Percentiles rank a stretch among this genome's conserved stretches.
These are phyloP conservation scores for Petromus typicus DNA, from an alignment of 2,113 vertebrate species.

Conservation along the genomic window DNA sequence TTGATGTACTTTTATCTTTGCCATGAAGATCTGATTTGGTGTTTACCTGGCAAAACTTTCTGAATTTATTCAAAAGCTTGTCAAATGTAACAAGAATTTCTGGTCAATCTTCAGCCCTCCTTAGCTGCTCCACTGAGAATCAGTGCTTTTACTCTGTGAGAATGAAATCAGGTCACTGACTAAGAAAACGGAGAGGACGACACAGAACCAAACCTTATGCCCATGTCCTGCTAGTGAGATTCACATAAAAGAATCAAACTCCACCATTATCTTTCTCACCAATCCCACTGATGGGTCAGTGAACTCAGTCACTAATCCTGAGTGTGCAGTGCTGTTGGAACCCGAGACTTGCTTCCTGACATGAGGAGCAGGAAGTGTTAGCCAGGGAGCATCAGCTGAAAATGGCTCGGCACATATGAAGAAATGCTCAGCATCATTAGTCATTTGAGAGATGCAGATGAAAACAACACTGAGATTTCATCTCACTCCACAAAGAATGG, in stretches of 20 bases:
- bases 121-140: not conserved
- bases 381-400: not conserved
- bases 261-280: not conserved
- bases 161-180: not conserved
- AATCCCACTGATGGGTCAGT: not conserved
- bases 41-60: not conserved
- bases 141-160: not conserved
- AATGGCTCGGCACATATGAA: not conserved
- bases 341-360: not conserved
- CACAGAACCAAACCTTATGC: not conserved
- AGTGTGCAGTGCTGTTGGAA: not conserved
- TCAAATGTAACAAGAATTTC: not conserved
- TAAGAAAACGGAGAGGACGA: not conserved
- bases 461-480: no score
- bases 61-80: constrained; percentile 29
- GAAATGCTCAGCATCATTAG: no score
- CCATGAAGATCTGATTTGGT: constrained; percentile 31
- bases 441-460: no score
- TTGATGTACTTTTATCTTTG: constrained; percentile 38
- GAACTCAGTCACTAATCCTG: not conserved
- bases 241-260: constrained; percentile 1
- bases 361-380: not conserved
- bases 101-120: not conserved
- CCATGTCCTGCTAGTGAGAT: not conserved
- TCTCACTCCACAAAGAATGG: no score